These are phyloP conservation scores for Shinisaurus crocodilurus DNA, from an alignment of 2,113 vertebrate genomes.

Conservation along the genomic window DNA sequence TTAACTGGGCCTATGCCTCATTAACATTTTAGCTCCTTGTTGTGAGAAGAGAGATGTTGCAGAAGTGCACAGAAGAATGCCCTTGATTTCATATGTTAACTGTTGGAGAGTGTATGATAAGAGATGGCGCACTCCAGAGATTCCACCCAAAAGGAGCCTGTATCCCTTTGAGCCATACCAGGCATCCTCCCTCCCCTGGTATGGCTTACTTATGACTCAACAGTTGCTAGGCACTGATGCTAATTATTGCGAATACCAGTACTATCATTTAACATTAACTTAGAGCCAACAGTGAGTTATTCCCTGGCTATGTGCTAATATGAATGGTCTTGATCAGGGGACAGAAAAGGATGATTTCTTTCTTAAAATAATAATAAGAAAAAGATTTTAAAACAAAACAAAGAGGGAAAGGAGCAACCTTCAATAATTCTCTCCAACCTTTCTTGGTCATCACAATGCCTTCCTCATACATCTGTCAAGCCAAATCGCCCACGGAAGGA, in stretches of 20 bases:
- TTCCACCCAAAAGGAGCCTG: background rate
- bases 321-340: slow-evolving; percentile 57
- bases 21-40: too few relatives aligned
- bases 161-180: background rate
- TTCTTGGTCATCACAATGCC: slow-evolving; percentile 68
- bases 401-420: slow-evolving; percentile 54
- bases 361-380: slow-evolving; percentile 55
- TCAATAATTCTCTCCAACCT: slow-evolving; percentile 55
- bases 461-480: slow-evolving; percentile 70
- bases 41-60: too few relatives aligned
- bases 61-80: background rate
- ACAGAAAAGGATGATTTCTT: slow-evolving; percentile 49
- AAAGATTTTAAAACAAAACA: slow-evolving; percentile 58
- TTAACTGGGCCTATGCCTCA: too few relatives aligned
- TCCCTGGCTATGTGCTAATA: slow-evolving; percentile 18
- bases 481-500: slow-evolving; percentile 50
- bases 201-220: background rate
- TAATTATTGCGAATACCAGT: background rate
- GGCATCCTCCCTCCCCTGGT: background rate
- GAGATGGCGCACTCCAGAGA: background rate
- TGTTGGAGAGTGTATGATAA: background rate
- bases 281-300: background rate
- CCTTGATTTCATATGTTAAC: background rate
- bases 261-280: slow-evolving; percentile 24
- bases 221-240: slow-evolving; percentile 25